Base-by-base conservation (phyloP, 2,797 vertebrate species). In the Oreortyx pictus region DNA sequence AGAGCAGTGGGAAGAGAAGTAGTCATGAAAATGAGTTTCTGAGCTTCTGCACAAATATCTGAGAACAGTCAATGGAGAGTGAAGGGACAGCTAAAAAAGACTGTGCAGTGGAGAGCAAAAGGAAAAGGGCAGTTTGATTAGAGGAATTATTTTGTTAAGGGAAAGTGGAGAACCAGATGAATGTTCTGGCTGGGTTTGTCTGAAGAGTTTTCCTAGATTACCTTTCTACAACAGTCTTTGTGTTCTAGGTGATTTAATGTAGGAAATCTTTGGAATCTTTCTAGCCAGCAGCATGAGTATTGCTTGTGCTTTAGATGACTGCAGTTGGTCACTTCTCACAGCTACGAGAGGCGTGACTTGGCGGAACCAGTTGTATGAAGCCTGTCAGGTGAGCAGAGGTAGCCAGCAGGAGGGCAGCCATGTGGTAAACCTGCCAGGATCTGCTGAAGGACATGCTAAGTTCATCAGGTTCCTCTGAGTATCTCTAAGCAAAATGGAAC, bases 371-470 rank as follows among this genome's bases (percentile, higher is more conserved):
- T 1, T 0, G 0, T n/a, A 27, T n/a, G 1, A 1, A 15, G 14
- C 39, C 23, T 13, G 27, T 19, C 0, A 2, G 39, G 1, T 0
- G 0, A 2, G 2, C 9, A 0, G 11, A 0, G 2, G 29, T 24
- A 12, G 23, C n/a, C 46, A 18, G 62, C 2, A 1, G 33, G 1
- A 31, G 39, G 12, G 13, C n/a, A 59, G 22, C 3, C 6, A 7
- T 6, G n/a, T 3, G 31, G 39, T 31, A 7, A 14, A 8, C 23
- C 44, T 44, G n/a, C 9, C 1, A 1, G 47, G 24, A 29, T 67
- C n/a, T 80, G 52, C 56, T 0, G 0, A 1, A 5, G 71, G 31
- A 15, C 9, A 15, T 43, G 22, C 2, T 1, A 61, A 67, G 59
- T 27, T 41, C 13, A 1, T 7, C 3, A 9, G 8, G 12, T 33